Base-by-base conservation (phyloP, 2,113 vertebrate species). In the Falco punctatus region DNA sequence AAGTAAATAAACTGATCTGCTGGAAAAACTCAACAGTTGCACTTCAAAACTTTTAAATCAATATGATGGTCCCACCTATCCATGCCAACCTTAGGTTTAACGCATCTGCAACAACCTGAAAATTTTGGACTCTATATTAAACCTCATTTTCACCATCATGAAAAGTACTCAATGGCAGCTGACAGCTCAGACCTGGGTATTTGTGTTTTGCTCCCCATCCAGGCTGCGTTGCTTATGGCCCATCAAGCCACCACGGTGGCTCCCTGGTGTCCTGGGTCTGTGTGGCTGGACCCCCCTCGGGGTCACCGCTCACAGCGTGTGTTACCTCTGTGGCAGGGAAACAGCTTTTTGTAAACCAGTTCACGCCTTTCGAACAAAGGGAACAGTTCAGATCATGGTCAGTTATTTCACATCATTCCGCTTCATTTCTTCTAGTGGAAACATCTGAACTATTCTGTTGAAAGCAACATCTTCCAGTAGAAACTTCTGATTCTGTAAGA, bases 281-380 rank as follows among this genome's bases (percentile, higher is more conserved):
- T 2, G 2, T 4, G 33, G 24, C 54, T 61, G 61, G n/a, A 6
- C 11, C 30, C 28, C 40, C 69, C 48, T 15, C 5, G 35, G 44
- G 24, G 5, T 59, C 58, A 5, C 38, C 2, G 2, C 48, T 64
- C 42, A 30, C 54, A 58, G 55, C 48, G 52, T 0, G 0, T 4
- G 0, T 12, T 64, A 28, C 72, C 3, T 0, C 8, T n/a, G 32
- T 0, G 0, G 26, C 77, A 52, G 44, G 58, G 16, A 82, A 80
- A 86, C 20, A 55, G 75, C 62, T 86, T 59, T 64, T 4, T 15
- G 3, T 33, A 11, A 51, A 65, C 27, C 13, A 24, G 38, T 32
- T 70, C 90, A 73, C 64, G 83, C 81, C 55, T 78, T 67, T 28
- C 16, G 5, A 6, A 21, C 67, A 80, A 81, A 86, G 49, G 58